These are phyloP conservation scores for Percopsis omiscomaycus DNA, from an alignment of 2,797 vertebrate genomes.

Conservation along the genomic window DNA sequence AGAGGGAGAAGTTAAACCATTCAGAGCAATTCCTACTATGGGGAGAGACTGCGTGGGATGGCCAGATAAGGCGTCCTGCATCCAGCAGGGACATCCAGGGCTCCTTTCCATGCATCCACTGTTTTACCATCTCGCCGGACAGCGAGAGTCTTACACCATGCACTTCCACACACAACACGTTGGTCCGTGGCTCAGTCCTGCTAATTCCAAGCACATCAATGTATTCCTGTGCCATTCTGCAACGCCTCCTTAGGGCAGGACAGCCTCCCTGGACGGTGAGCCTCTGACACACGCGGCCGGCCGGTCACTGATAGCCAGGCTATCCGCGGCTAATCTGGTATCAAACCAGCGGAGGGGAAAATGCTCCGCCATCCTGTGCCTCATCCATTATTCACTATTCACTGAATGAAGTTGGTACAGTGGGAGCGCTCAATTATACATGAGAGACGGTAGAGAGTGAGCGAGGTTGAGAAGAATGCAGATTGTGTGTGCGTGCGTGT, in stretches of 20 bases:
- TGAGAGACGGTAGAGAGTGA: constrained; percentile 67
- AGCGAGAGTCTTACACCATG: constrained; percentile 14
- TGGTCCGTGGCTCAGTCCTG: neutral
- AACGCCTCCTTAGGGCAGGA: neutral
- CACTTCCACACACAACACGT: constrained; percentile 22
- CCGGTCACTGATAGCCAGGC: constrained; percentile 57
- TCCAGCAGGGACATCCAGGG: constrained; percentile 5
- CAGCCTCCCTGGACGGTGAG: constrained; percentile 12
- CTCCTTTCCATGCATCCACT: constrained; percentile 45
- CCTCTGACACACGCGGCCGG: constrained; percentile 41
- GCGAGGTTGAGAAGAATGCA: neutral
- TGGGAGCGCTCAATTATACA: constrained; percentile 81
- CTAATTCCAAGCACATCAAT: too few relatives aligned
- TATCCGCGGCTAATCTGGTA: constrained; percentile 66
- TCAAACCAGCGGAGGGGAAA: constrained; percentile 70
- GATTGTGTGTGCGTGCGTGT: neutral
- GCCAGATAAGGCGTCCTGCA: constrained; percentile 43
- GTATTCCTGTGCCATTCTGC: too few relatives aligned
- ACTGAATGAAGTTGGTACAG: constrained; percentile 80
- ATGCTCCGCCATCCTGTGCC: constrained; percentile 68
- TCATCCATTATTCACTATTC: constrained; percentile 79
- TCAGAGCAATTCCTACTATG: too few relatives aligned
- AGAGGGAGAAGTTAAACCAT: constrained; percentile 1
- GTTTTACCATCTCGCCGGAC: constrained; percentile 4
- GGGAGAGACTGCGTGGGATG: constrained; percentile 15